A percentile compares a stretch with the other conserved stretches of the same genome.
Conservation (phyloP, 2,113 vertebrate genomes). For the Typhlomys cinereus region DNA sequence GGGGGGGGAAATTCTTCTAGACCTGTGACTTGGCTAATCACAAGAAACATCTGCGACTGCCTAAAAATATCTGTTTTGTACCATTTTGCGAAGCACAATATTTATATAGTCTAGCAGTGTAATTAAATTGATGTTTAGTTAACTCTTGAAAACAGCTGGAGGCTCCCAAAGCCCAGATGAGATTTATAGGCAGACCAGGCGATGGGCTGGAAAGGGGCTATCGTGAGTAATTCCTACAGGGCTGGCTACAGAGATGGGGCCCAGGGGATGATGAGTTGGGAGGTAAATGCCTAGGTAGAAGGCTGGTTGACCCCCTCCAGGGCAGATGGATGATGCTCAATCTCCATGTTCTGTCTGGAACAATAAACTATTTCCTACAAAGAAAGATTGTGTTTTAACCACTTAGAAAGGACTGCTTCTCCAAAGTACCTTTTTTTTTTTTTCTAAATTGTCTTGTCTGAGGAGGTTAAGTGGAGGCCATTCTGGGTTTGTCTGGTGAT, state of each 20-base stretch:
- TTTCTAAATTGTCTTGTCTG: not conserved
- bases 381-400: not conserved
- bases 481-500: not conserved
- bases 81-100: constrained; percentile 72
- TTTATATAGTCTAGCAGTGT: constrained; percentile 70
- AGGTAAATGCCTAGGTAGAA: not conserved
- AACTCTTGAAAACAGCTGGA: constrained; percentile 72
- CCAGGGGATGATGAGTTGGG: rapidly evolving
- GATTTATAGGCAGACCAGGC: constrained; percentile 4
- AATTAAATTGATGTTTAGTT: constrained; percentile 75
- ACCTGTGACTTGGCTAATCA: constrained; percentile 68
- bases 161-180: constrained; percentile 43
- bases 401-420: not conserved
- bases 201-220: not conserved
- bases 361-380: not conserved
- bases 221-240: not conserved
- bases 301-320: not conserved
- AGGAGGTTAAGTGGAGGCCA: not conserved
- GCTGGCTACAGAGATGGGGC: not conserved
- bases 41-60: constrained; percentile 69
- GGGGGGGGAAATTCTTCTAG: constrained; percentile 17
- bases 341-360: not conserved
- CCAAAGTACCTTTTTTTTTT: not conserved
- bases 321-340: not conserved
- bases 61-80: constrained; percentile 77